phyloP scores from a whole-genome alignment of 2,797 vertebrate species.

The Sarcoramphus papa region DNA sequence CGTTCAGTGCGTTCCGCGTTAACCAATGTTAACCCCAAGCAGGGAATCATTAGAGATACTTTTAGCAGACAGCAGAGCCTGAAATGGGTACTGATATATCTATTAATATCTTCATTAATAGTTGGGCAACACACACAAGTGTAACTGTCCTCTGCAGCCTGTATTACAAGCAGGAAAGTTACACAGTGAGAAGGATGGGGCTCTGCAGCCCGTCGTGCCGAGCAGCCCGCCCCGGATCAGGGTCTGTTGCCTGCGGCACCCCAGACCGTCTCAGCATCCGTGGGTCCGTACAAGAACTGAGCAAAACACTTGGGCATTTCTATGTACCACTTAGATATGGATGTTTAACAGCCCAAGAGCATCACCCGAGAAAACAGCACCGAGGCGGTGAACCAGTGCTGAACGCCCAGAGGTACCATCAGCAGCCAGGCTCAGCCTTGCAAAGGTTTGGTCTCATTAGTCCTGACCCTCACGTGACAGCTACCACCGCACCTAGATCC shows the following conservation, averaged over 20 bases:
- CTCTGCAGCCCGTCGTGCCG: not conserved
- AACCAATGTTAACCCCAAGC: not conserved
- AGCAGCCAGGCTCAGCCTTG: not conserved
- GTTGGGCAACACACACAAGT: not conserved
- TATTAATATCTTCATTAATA: not conserved
- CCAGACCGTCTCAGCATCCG: rapidly evolving
- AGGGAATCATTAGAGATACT: not conserved
- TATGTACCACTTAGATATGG: rapidly evolving
- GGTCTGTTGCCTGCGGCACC: not conserved
- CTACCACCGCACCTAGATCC: rapidly evolving
- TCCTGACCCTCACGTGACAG: too few relatives aligned
- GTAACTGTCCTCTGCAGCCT: not conserved
- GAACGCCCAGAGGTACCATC: not conserved
- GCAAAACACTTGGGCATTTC: not conserved
- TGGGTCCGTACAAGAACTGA: rapidly evolving
- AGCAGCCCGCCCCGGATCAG: not conserved
- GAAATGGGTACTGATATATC: not conserved
- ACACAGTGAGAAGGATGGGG: rapidly evolving
- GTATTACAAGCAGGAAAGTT: not conserved
- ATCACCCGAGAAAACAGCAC: not conserved
- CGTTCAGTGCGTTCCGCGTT: rapidly evolving
- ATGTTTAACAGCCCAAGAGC: not conserved
- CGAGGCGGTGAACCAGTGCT: not conserved
- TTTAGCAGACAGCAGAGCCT: not conserved
- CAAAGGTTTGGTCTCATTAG: not conserved